These are phyloP conservation scores for Aquatica leii DNA, from an alignment of 2,888 invertebrate genomes.

Conservation along the genomic window DNA sequence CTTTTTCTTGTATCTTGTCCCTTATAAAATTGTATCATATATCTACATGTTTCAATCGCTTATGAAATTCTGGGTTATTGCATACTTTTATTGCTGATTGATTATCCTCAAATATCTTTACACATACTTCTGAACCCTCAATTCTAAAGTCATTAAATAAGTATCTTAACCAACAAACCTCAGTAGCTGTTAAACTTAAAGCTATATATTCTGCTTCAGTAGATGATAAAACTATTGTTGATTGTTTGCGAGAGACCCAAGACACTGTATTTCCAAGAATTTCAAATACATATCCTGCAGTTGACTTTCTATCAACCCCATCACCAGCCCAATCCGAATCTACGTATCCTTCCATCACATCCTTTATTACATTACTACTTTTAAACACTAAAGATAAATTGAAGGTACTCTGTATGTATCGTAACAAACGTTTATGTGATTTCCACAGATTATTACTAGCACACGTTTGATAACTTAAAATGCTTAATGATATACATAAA, in stretches of 20 bases:
- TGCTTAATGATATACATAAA: neutral
- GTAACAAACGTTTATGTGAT: neutral
- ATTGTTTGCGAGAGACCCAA: neutral
- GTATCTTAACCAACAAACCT: neutral
- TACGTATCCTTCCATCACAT: neutral
- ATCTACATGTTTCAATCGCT: too few species aligned
- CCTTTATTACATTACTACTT: neutral
- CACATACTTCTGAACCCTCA: neutral
- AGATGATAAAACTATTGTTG: neutral
- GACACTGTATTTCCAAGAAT: neutral
- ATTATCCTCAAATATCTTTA: too few species aligned
- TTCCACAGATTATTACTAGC: neutral
- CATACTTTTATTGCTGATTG: too few species aligned
- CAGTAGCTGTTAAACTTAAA: neutral
- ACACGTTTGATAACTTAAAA: neutral
- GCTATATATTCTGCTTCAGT: slow-evolving; percentile 5
- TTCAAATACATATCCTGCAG: neutral
- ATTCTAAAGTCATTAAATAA: neutral
- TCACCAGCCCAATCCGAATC: slow-evolving; percentile 8
- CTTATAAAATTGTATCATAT: neutral
- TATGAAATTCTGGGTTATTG: too few species aligned
- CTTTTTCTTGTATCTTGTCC: too few species aligned
- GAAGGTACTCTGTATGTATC: neutral
- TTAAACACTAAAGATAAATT: neutral
- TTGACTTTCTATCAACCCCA: neutral